Conservation (phyloP, 2,888 invertebrate species). For the Hoplodrina ambigua region DNA sequence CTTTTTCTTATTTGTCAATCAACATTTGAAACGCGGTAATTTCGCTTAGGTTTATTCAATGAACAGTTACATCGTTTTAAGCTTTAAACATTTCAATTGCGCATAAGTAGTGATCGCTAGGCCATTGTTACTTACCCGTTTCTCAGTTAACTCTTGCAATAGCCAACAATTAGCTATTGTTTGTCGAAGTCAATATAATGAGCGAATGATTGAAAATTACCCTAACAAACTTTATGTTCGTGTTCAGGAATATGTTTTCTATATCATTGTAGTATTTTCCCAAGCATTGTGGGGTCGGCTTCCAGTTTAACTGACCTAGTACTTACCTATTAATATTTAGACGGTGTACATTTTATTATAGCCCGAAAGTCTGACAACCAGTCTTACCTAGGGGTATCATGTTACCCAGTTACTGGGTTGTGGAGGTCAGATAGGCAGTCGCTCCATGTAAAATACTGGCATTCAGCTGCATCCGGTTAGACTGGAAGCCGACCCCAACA, state of each 20-base stretch:
- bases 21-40: constrained; percentile 43
- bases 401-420: too few relatives aligned
- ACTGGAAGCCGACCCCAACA: too few relatives aligned
- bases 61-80: constrained; percentile 57
- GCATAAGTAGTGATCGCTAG: constrained; percentile 59
- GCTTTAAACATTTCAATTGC: constrained; percentile 59
- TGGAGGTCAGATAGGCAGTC: too few relatives aligned
- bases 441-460: too few relatives aligned
- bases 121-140: constrained; percentile 60
- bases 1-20: constrained; percentile 18
- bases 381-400: too few relatives aligned
- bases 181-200: constrained; percentile 61
- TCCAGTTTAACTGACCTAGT: not conserved
- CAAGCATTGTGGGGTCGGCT: constrained; percentile 35
- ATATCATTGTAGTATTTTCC: constrained; percentile 39
- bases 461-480: too few relatives aligned
- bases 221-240: constrained; percentile 55
- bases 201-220: constrained; percentile 62
- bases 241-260: constrained; percentile 50
- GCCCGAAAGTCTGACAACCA: too few relatives aligned
- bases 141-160: constrained; percentile 60
- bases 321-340: not conserved
- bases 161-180: constrained; percentile 66
- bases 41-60: constrained; percentile 46
- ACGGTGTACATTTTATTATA: too few relatives aligned